These are phyloP conservation scores for Aplysia californica DNA, from an alignment of 1,140 invertebrate genomes.

Conservation along the genomic window DNA sequence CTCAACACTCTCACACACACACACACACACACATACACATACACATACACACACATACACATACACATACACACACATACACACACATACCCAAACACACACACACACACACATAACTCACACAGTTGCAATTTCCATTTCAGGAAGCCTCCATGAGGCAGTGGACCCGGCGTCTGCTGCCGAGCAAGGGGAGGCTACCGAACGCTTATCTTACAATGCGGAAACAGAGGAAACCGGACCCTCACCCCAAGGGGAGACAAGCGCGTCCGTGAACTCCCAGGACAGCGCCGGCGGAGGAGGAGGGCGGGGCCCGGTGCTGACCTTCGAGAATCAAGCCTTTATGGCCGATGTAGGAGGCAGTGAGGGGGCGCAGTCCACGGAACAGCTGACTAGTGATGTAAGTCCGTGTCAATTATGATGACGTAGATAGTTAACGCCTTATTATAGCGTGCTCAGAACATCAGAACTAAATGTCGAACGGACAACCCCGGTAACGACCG, in stretches of 20 bases:
- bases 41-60: too few relatives aligned
- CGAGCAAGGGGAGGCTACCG: not conserved
- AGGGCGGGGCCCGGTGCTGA: slow-evolving; percentile 17
- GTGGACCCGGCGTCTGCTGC: too few relatives aligned
- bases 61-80: too few relatives aligned
- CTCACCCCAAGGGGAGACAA: not conserved
- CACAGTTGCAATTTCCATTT: too few relatives aligned
- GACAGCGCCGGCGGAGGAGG: slow-evolving; percentile 15
- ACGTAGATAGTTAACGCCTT: too few relatives aligned
- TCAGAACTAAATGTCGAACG: too few relatives aligned
- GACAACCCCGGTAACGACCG: too few relatives aligned
- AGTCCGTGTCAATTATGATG: slow-evolving; percentile 28
- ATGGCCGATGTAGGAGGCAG: slow-evolving; percentile 38
- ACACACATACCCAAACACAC: too few relatives aligned
- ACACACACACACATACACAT: too few relatives aligned
- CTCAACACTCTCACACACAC: too few relatives aligned
- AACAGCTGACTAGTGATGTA: slow-evolving; percentile 33
- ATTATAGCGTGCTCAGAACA: too few relatives aligned
- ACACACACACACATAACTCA: too few relatives aligned
- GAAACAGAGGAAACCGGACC: slow-evolving; percentile 19
- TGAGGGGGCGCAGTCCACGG: slow-evolving; percentile 16
- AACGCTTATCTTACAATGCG: not conserved
- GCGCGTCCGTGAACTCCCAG: not conserved
- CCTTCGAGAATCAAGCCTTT: slow-evolving; percentile 44
- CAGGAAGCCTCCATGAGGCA: slow-evolving; percentile 1